Evolutionary conservation across 1,140 invertebrate genomes (phyloP).

Genomic region (Caenorhabditis elegans): WBcel235 BX284603.4:5327501-5328000

Average conservation of each 20-base stretch:
- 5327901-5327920: slow-evolving; percentile 90
- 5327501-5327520: slow-evolving; percentile 9
- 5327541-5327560: slow-evolving; percentile 5
- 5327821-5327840: slow-evolving; percentile 79
- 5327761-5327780: slow-evolving; percentile 81
- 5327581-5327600: background rate
- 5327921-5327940: slow-evolving; percentile 94
- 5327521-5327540: background rate
- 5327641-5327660: background rate
- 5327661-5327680: slow-evolving; percentile 11
- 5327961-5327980: background rate
- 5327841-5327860: slow-evolving; percentile 95
- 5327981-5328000: too few species aligned
- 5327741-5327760: slow-evolving; percentile 71
- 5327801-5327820: slow-evolving; percentile 74
- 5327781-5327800: slow-evolving; percentile 87
- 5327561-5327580: background rate
- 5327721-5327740: background rate
- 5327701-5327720: background rate
- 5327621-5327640: background rate
- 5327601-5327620: background rate
- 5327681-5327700: slow-evolving; percentile 11
- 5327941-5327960: slow-evolving; percentile 70
- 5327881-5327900: slow-evolving; percentile 82
- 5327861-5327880: slow-evolving; percentile 85